Evolutionary conservation across 30 jellyfish, hydroid and myxozoan genomes (phyloP), one percentile per base, ranked within the genome.

Genomic region (Aurelia sp.): DNA sequence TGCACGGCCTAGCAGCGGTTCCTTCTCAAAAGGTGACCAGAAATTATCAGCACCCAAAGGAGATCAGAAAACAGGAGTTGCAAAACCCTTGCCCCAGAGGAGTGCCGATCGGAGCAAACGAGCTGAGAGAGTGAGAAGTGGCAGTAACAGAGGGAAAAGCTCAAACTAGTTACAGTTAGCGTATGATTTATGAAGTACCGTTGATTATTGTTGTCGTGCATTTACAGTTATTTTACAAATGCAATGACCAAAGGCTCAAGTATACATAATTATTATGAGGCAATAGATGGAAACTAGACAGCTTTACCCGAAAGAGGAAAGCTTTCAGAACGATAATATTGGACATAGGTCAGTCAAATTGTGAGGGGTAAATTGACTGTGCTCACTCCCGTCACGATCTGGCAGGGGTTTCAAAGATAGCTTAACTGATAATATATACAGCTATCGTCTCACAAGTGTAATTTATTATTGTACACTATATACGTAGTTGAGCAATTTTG

Each of bases 391-490:
- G 40, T 47, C 18, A 73, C 11, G 51, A 51, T 15, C 71, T 51
- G 55, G 55, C 55, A 44, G 55, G 55, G 55, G 55, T 44, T 44
- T 59, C 73, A 4, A 4, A 58, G 73, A 71, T 57, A 55, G 55
- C 55, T 44, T 13, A 44, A 44, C 55, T 13, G 15, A 7, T 44
- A 44, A 44, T 9, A 44, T 44, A 44, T 44, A 44, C 55, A 44
- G 55, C 55, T 44, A 44, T 78, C 73, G 18, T 31, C 47, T 50
- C 15, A 73, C 70, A 59, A 66, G 59, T 80, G 78, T 80, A 80
- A 80, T 80, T 80, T 80, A 80, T 69, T 80, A 35, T 47, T 80
- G 90, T 80, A 80, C 44, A 55, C 83, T 44, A 44, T 62, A 44
- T 48, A 23, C 62, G 31, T 68, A 80, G 90, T 66, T 27, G 53